Conservation (phyloP, 2,113 vertebrate genomes). For the Albula glossodonta region DNA sequence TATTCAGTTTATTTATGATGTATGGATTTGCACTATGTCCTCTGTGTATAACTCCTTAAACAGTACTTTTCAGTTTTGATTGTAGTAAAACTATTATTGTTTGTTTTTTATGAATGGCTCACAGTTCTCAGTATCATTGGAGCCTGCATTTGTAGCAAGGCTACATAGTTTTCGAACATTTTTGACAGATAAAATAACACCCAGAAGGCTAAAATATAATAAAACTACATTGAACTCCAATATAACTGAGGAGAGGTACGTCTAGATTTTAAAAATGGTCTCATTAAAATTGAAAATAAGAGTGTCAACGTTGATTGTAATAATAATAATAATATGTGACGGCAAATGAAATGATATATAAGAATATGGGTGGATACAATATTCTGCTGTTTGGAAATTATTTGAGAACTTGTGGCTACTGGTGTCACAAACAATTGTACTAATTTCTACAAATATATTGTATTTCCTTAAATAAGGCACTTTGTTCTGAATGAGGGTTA, state of each 20-base stretch:
- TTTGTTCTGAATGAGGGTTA: background rate
- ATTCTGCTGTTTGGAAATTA: too few species aligned
- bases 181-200: background rate
- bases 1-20: background rate
- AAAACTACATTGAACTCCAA: background rate
- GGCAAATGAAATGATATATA: too few species aligned
- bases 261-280: background rate
- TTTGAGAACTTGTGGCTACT: background rate
- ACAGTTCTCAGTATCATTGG: background rate
- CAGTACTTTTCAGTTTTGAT: background rate
- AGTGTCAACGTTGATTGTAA: too few species aligned
- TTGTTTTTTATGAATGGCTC: background rate
- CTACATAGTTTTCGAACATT: background rate
- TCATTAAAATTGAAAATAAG: too few species aligned
- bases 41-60: background rate
- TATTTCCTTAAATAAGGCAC: too few species aligned
- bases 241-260: background rate
- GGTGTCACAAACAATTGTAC: background rate
- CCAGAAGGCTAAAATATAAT: background rate
- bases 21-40: background rate
- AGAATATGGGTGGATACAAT: too few species aligned
- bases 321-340: too few species aligned
- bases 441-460: too few species aligned
- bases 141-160: background rate
- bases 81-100: background rate